Percentiles rank a stretch among this genome's conserved stretches.
These are phyloP conservation scores for Oscarella lobularis DNA, from an alignment of 37 sponge, comb jelly and placozoan species.

Conservation along the genomic window DNA sequence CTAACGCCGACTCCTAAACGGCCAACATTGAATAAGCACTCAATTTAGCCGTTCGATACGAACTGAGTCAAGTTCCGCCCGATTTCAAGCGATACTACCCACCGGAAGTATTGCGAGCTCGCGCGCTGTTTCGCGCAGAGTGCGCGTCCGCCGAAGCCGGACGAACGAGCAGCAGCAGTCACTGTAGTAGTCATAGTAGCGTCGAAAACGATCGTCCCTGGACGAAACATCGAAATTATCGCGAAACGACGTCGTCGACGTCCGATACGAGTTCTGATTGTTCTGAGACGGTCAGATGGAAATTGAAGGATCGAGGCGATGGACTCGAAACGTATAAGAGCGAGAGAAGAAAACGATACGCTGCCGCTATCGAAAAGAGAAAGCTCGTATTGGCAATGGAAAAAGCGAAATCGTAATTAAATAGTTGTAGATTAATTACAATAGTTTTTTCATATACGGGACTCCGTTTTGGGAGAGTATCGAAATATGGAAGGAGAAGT, in stretches of 20 bases:
- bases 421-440: too few relatives aligned
- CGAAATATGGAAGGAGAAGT: background rate
- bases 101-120: background rate
- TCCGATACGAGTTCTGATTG: background rate
- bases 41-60: background rate
- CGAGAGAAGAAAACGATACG: background rate
- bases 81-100: background rate
- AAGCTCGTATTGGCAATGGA: background rate
- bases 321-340: background rate
- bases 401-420: background rate
- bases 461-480: background rate
- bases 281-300: background rate
- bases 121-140: background rate
- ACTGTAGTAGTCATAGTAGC: background rate
- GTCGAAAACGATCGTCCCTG: background rate
- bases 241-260: background rate
- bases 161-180: slow-evolving; percentile 1
- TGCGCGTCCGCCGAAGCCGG: background rate
- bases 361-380: background rate
- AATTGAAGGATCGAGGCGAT: background rate
- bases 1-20: too few relatives aligned
- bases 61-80: background rate
- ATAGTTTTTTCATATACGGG: too few relatives aligned
- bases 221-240: background rate
- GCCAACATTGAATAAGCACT: too few relatives aligned